These are phyloP conservation scores for Parus major DNA, from an alignment of 2,113 vertebrate species.

Conservation along the genomic window DNA sequence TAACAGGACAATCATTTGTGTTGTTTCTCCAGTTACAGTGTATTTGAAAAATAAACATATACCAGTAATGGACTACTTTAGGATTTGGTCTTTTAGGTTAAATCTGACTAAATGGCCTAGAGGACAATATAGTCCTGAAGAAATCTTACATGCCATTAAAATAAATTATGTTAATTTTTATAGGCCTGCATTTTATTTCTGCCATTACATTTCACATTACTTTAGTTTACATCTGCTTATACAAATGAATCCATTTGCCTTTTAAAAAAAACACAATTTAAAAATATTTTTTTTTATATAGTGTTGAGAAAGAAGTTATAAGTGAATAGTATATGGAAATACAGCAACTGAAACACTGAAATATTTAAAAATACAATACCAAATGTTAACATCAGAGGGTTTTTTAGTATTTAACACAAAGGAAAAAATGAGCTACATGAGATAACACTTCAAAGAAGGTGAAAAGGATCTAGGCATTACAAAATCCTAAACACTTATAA, in stretches of 20 bases:
- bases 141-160: background rate
- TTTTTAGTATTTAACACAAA: background rate
- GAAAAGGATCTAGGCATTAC: background rate
- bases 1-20: background rate
- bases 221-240: background rate
- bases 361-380: background rate
- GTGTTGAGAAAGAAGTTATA: background rate
- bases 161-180: background rate
- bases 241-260: background rate
- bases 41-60: background rate
- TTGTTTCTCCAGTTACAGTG: background rate
- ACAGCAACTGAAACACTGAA: background rate
- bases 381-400: background rate
- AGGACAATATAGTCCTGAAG: background rate
- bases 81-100: background rate
- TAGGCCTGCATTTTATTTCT: background rate
- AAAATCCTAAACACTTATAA: background rate
- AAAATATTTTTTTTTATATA: background rate
- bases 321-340: background rate
- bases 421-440: background rate
- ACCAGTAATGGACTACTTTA: background rate
- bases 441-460: background rate
- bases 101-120: background rate
- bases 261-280: background rate
- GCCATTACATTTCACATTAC: background rate